Evolutionary conservation across 2,113 vertebrate species (phyloP).

Genomic region (Microtus pennsylvanicus): DNA sequence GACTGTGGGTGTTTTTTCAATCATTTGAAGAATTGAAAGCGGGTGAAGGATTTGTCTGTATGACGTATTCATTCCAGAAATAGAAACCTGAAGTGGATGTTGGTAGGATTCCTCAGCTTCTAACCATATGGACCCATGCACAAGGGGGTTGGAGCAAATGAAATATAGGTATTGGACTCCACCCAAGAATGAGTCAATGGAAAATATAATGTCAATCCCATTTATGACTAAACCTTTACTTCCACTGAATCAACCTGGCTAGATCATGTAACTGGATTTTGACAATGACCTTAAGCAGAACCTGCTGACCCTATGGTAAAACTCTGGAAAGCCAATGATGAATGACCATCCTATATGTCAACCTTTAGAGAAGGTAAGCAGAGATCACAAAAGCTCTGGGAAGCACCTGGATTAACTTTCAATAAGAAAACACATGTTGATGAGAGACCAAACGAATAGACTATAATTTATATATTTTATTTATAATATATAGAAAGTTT

Average conservation of each 20-base stretch:
- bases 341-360: background rate
- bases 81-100: background rate
- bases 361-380: background rate
- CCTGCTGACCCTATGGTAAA: fast-evolving
- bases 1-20: background rate
- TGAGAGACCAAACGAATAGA: background rate
- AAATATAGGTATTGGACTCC: background rate
- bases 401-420: background rate
- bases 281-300: background rate
- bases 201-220: background rate
- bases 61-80: background rate
- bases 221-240: background rate
- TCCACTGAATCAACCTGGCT: background rate
- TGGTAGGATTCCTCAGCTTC: background rate
- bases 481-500: background rate
- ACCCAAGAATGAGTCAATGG: background rate
- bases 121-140: background rate
- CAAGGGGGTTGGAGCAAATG: background rate
- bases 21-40: background rate
- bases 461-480: background rate
- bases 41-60: background rate
- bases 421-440: background rate
- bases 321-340: background rate
- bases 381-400: background rate
- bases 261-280: background rate